Conservation (phyloP, 2,888 invertebrate genomes). For the Cepaea hortensis region DNA sequence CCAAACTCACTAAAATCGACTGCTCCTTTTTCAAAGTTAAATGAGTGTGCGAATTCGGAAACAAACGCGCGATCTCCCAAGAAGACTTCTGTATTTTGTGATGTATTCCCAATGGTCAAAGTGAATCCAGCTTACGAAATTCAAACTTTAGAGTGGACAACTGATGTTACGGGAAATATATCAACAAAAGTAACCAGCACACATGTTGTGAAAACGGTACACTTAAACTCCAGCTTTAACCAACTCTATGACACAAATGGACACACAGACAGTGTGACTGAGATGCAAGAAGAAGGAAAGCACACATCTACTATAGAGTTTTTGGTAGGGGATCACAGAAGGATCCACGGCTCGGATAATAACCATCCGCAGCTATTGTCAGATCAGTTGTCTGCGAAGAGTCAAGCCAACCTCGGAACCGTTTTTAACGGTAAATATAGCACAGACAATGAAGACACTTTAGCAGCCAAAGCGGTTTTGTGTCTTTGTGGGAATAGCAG, state of each 20-base stretch:
- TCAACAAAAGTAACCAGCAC: neutral
- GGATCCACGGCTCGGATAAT: neutral
- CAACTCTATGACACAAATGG: neutral
- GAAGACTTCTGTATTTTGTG: too few relatives aligned
- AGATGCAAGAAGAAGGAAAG: neutral
- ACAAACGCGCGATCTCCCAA: too few relatives aligned
- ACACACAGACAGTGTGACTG: too few relatives aligned
- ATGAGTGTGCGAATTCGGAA: too few relatives aligned
- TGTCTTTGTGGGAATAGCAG: neutral
- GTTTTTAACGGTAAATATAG: neutral
- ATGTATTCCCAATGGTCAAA: too few relatives aligned
- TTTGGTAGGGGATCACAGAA: constrained; percentile 25
- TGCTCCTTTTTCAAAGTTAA: too few relatives aligned
- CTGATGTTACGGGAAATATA: neutral
- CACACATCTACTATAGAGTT: neutral
- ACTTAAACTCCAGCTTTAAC: neutral
- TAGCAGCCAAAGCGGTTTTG: neutral
- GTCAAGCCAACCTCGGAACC: too few relatives aligned
- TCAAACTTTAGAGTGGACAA: neutral
- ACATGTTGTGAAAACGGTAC: neutral
- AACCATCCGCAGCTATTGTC: neutral
- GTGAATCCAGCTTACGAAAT: neutral
- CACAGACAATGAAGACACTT: neutral
- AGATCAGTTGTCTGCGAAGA: neutral
- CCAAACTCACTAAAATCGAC: too few relatives aligned